phyloP scores from a whole-genome alignment of 2,113 vertebrate species.

The Dryoscopus gambensis region DNA sequence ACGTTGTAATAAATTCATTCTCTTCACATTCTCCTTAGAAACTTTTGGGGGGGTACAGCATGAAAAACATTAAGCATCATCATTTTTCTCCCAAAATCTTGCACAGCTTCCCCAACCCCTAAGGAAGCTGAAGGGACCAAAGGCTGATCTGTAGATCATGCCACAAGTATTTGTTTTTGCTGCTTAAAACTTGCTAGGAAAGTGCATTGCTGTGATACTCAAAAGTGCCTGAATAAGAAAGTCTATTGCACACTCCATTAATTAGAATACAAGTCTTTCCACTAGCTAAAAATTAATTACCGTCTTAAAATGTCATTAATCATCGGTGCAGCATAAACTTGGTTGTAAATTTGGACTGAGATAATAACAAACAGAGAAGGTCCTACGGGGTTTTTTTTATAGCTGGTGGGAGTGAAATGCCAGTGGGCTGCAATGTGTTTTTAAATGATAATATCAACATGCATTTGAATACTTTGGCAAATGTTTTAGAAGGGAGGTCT shows the following conservation, averaged over 20 bases:
- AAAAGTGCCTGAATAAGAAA: slow-evolving; percentile 26
- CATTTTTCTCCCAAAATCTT: neutral
- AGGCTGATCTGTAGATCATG: neutral
- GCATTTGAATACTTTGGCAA: slow-evolving; percentile 26
- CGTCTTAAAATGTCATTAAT: slow-evolving; percentile 69
- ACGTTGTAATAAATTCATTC: neutral
- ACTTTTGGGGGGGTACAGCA: neutral
- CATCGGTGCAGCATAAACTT: slow-evolving; percentile 35
- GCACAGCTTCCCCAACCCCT: neutral
- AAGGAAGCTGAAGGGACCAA: neutral
- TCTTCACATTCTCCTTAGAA: neutral
- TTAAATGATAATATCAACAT: slow-evolving; percentile 36
- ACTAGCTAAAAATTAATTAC: slow-evolving; percentile 71
- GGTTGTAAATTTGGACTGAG: slow-evolving; percentile 48
- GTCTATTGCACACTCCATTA: slow-evolving; percentile 44
- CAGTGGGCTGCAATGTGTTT: slow-evolving; percentile 36
- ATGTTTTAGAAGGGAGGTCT: neutral
- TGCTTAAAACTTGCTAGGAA: slow-evolving; percentile 18
- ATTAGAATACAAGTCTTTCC: slow-evolving; percentile 63
- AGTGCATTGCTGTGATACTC: neutral
- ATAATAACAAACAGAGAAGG: slow-evolving; percentile 47
- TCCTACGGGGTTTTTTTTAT: neutral
- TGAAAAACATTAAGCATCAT: neutral
- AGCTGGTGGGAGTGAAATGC: slow-evolving; percentile 25
- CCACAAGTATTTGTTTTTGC: neutral